Percentiles rank a stretch among this genome's conserved stretches.
Evolutionary conservation across 2,113 vertebrate genomes (phyloP).

Genomic region (Megatriorchis doriae): DNA sequence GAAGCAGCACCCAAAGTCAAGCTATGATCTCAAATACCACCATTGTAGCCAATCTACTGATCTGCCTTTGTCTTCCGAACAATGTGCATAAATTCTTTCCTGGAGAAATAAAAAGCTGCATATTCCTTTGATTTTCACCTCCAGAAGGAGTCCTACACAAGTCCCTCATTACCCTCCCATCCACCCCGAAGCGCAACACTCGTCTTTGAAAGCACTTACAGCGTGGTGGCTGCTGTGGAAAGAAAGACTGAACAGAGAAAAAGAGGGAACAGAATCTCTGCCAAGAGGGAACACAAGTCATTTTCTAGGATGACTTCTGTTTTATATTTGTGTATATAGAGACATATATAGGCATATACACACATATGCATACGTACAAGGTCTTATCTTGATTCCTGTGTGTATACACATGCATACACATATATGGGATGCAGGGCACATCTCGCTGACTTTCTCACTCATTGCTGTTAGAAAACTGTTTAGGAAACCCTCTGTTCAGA

Average conservation of each 20-base stretch:
- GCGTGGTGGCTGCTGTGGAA: not conserved
- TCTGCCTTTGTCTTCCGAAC: not conserved
- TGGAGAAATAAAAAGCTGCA: not conserved
- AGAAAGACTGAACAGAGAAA: not conserved
- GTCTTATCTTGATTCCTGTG: not conserved
- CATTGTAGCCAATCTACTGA: not conserved
- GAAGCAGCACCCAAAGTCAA: not conserved
- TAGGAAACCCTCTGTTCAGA: not conserved
- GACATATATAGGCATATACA: not conserved
- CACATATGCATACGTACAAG: accelerated
- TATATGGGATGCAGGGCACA: not conserved
- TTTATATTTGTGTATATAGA: not conserved
- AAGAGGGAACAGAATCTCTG: not conserved
- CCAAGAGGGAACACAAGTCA: not conserved
- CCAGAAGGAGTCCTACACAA: not conserved
- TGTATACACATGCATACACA: too few relatives aligned
- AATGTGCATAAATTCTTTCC: not conserved
- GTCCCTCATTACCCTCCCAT: not conserved
- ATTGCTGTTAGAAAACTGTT: not conserved
- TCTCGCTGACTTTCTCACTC: not conserved
- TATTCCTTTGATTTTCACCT: not conserved
- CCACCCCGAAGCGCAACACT: not conserved
- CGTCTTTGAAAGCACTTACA: accelerated
- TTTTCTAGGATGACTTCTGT: not conserved
- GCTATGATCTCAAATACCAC: not conserved